Evolutionary conservation across 2,888 invertebrate genomes (phyloP).

Genomic region (Argyra leucocephala): DNA sequence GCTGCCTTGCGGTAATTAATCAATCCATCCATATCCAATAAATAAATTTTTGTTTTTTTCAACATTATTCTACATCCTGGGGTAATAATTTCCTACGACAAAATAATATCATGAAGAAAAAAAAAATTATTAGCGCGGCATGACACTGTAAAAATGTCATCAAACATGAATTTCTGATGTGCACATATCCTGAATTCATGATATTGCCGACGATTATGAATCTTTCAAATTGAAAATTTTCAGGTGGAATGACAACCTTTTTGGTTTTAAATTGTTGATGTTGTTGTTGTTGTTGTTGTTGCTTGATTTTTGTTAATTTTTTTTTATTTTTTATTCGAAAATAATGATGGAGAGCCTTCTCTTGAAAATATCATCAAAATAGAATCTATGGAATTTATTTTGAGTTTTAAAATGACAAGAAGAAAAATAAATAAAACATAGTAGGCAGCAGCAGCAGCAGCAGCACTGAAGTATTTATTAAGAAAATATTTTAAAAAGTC

Average conservation of each 20-base stretch:
- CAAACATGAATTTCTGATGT: not conserved
- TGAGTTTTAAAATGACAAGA: too few relatives aligned
- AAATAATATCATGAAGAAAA: not conserved
- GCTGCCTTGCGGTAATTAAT: too few relatives aligned
- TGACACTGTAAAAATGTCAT: not conserved
- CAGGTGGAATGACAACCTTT: not conserved
- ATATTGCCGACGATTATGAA: not conserved
- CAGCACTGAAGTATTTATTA: not conserved
- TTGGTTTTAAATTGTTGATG: not conserved
- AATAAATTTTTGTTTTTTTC: too few relatives aligned
- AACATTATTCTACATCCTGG: too few relatives aligned
- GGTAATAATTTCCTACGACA: not conserved
- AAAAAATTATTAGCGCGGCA: not conserved
- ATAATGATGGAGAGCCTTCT: too few relatives aligned
- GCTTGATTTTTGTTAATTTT: not conserved
- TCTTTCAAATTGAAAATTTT: not conserved
- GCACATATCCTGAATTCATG: conserved; percentile 1
- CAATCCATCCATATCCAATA: too few relatives aligned
- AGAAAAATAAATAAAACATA: not conserved
- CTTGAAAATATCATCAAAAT: not conserved
- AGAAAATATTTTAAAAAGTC: not conserved
- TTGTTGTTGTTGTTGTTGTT: not conserved
- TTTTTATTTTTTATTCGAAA: not conserved
- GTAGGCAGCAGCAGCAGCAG: too few relatives aligned
- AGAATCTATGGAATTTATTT: not conserved